phyloP scores from a whole-genome alignment of 2,797 vertebrate genomes.

The Erithacus rubecula region DNA sequence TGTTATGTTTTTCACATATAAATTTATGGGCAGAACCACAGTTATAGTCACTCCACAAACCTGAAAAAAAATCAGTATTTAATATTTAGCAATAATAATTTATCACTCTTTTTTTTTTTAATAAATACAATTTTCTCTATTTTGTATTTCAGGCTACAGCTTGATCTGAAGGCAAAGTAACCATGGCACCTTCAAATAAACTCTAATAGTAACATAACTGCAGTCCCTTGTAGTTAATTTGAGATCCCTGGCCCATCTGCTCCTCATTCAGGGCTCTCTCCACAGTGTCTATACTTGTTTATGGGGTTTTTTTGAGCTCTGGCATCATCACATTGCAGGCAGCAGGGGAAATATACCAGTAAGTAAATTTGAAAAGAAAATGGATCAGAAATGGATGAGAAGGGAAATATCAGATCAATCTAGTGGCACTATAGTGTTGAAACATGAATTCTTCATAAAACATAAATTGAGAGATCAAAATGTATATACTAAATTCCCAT shows the following conservation, averaged over 20 bases:
- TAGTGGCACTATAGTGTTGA: neutral
- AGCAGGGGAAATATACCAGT: neutral
- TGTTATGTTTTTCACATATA: constrained; percentile 37
- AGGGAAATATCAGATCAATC: neutral
- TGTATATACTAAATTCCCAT: fast-evolving
- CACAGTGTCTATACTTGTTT: neutral
- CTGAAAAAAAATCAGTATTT: neutral
- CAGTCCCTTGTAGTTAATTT: neutral
- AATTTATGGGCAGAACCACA: constrained; percentile 17
- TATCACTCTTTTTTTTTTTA: neutral
- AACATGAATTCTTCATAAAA: neutral
- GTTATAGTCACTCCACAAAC: constrained; percentile 44
- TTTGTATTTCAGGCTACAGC: neutral
- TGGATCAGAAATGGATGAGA: neutral
- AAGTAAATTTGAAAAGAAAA: neutral
- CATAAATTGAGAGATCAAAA: neutral
- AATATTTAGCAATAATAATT: neutral
- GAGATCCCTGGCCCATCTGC: neutral
- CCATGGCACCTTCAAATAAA: neutral
- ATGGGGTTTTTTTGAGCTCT: neutral
- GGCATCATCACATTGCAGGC: neutral
- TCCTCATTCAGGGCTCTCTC: neutral
- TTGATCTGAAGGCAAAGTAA: neutral
- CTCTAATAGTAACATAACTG: neutral
- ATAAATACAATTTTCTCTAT: neutral